Evolutionary conservation across 2,888 invertebrate genomes (phyloP).

Genomic region (Agrilus mali): DNA sequence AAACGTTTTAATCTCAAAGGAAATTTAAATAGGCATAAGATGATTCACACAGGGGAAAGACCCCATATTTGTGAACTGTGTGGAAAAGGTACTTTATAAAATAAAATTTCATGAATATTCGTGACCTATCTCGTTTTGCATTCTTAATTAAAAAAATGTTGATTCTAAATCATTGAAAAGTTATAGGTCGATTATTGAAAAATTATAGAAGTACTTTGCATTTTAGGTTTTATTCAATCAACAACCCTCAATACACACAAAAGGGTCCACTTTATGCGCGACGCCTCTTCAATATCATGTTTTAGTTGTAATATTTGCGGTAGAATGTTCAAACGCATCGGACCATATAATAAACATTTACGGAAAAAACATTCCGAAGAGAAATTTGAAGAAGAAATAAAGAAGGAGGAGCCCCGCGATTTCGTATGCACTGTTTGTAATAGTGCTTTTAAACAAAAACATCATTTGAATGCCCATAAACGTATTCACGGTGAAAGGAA

Average conservation of each 20-base stretch:
- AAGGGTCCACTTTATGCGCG: not conserved
- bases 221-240: not conserved
- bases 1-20: not conserved
- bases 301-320: not conserved
- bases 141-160: no score
- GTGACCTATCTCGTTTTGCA: no score
- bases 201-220: no score
- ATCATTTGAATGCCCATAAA: not conserved
- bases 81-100: not conserved
- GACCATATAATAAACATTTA: not conserved
- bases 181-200: no score
- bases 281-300: not conserved
- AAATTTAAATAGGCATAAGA: not conserved
- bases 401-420: not conserved
- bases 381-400: no score
- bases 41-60: not conserved
- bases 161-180: no score
- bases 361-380: not conserved
- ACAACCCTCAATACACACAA: not conserved
- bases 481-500: not conserved
- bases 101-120: no score
- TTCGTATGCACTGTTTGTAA: not conserved
- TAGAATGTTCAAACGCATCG: not conserved
- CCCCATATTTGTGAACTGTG: not conserved
- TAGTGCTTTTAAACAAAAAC: not conserved